Evolutionary conservation across 2,797 vertebrate species (phyloP).

Genomic region (Catostomus latipinnis): DNA sequence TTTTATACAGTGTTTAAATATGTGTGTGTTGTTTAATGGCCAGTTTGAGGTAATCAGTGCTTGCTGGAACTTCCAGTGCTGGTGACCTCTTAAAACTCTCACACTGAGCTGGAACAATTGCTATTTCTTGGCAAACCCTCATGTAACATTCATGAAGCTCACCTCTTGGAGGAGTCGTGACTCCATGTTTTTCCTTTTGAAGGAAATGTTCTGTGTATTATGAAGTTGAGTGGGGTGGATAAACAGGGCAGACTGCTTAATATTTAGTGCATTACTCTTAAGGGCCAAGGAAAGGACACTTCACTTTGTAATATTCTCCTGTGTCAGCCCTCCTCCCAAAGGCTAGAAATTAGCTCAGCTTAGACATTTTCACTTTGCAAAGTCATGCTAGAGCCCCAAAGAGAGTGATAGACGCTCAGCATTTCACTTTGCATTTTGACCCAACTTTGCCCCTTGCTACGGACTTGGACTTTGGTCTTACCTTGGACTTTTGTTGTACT

Average conservation of each 20-base stretch:
- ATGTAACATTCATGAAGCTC: constrained; percentile 78
- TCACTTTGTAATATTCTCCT: constrained; percentile 1
- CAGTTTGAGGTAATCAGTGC: constrained; percentile 55
- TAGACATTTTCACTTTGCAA: constrained; percentile 39
- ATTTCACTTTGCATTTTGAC: constrained; percentile 23
- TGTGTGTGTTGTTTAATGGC: neutral
- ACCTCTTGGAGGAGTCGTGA: constrained; percentile 61
- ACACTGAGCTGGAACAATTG: constrained; percentile 63
- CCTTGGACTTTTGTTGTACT: neutral
- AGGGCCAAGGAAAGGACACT: constrained; percentile 42
- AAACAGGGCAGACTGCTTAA: constrained; percentile 42
- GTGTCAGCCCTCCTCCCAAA: neutral
- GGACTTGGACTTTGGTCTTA: neutral
- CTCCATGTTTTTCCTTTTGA: constrained; percentile 61
- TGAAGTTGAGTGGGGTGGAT: constrained; percentile 56
- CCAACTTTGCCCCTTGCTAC: neutral
- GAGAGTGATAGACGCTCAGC: constrained; percentile 16
- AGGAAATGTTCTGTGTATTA: constrained; percentile 58
- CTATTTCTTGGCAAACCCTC: constrained; percentile 74
- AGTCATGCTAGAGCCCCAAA: constrained; percentile 23
- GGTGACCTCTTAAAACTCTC: constrained; percentile 68
- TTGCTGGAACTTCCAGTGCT: constrained; percentile 11
- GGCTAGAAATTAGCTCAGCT: constrained; percentile 11
- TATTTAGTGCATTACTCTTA: constrained; percentile 46
- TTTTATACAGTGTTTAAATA: neutral